Base-by-base conservation (phyloP, 64 coral and sea anemone genomes). In the Porites australiensis region DNA sequence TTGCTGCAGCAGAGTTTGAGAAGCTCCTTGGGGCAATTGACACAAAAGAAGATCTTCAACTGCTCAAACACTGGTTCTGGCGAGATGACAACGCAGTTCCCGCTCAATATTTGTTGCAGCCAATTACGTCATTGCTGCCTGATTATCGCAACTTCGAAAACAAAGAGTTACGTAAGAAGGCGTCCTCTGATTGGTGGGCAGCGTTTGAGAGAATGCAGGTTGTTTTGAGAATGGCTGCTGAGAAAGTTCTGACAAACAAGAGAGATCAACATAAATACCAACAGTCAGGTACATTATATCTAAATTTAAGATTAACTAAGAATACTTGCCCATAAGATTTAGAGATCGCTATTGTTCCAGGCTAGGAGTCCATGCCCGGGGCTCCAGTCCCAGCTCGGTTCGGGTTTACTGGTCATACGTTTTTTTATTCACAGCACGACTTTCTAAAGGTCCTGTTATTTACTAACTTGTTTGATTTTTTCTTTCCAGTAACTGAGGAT, bases 1-100 rank as follows among this genome's bases (percentile, higher is more conserved):
- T 98, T 74, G 23, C 21, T 43, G 93, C 94, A 15, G 76, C 48
- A 12, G 96, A 98, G 69, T 91, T 98, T 16, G 80, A 93, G 37
- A 88, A 96, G 19, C 91, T 98, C n/a, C 51, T 98, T 70, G 50
- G 37, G 44, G 94, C 83, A 4, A 74, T 94, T 11, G 83, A 82
- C 8, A 66, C 59, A 14, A 23, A 77, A 2, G 94, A 98, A 13
- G 94, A 98, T 27, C 68, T 55, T 4, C 11, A 47, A 2, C 63
- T 95, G 13, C 61, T 98, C 16, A 90, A 80, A 18, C 73, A 87
- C 81, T 98, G 96, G 96, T 98, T 94, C 46, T 70, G 66, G 68
- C 55, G 90, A 50, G 96, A 98, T 63, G 94, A 91, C 51, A 98
- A 98, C 55, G 69, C 81, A 48, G 96, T 98, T 58, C 96, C 94